phyloP scores from a whole-genome alignment of 2,113 vertebrate genomes.

The Eclectus roratus region DNA sequence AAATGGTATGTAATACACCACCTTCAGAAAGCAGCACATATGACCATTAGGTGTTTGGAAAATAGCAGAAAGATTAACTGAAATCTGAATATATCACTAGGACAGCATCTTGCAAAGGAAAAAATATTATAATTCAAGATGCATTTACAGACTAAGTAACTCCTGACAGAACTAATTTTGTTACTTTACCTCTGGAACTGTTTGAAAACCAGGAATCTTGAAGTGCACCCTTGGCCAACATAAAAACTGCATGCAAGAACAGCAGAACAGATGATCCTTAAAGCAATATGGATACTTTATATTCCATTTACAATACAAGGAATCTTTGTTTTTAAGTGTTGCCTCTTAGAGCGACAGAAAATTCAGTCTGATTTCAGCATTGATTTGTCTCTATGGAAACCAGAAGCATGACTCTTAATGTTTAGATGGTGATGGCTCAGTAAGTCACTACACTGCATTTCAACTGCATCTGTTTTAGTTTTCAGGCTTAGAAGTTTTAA shows the following conservation, averaged over 20 bases:
- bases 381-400: not conserved
- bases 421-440: not conserved
- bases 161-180: not conserved
- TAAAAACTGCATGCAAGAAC: not conserved
- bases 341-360: not conserved
- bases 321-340: not conserved
- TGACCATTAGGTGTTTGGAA: not conserved
- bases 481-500: not conserved
- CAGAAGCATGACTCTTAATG: not conserved
- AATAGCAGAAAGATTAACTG: not conserved
- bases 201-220: not conserved
- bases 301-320: not conserved
- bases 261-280: not conserved
- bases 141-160: not conserved
- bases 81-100: not conserved
- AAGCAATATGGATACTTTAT: not conserved
- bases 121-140: not conserved
- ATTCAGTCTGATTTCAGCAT: not conserved
- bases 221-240: not conserved
- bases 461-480: not conserved
- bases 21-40: not conserved
- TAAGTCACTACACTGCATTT: not conserved
- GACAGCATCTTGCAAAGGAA: not conserved
- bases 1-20: not conserved
- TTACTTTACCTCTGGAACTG: not conserved